phyloP scores from a whole-genome alignment of 2,113 vertebrate species.

The Drymodes brunneopygia region DNA sequence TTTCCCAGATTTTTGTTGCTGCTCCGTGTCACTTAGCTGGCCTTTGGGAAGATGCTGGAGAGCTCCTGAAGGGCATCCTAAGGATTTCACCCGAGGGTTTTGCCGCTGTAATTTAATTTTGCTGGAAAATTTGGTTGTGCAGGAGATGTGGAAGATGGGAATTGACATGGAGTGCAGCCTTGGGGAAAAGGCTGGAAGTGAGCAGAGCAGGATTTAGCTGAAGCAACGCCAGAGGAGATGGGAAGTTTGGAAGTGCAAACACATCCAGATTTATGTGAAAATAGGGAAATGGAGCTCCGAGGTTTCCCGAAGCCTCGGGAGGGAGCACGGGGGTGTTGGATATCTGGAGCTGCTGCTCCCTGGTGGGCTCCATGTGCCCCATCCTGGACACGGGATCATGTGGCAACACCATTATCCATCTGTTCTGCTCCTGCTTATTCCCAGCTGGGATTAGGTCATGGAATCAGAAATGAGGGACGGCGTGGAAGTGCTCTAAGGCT shows the following conservation, averaged over 20 bases:
- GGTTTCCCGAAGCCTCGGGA: fast-evolving
- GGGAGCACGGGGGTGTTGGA: not conserved
- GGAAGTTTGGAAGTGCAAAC: not conserved
- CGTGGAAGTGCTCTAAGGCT: not conserved
- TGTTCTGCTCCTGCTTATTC: not conserved
- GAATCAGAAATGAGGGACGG: not conserved
- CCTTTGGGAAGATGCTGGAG: not conserved
- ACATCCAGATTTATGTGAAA: not conserved
- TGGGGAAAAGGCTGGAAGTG: not conserved
- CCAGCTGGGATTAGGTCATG: not conserved
- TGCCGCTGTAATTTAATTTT: not conserved
- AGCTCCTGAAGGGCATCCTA: not conserved
- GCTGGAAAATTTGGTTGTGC: fast-evolving
- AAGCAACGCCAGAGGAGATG: not conserved
- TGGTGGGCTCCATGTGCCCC: not conserved
- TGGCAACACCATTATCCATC: not conserved
- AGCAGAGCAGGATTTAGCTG: not conserved
- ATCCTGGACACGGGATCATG: not conserved
- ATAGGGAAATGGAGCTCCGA: not conserved
- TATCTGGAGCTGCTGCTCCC: not conserved
- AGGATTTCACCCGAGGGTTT: not conserved
- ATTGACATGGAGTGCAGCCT: not conserved
- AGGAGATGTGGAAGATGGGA: not conserved
- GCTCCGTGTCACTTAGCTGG: fast-evolving
- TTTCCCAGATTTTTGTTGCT: not conserved